Evolutionary conservation across 2,888 invertebrate species (phyloP), one percentile per base, ranked within the genome.

Genomic region (Galerucella calmariensis): DNA sequence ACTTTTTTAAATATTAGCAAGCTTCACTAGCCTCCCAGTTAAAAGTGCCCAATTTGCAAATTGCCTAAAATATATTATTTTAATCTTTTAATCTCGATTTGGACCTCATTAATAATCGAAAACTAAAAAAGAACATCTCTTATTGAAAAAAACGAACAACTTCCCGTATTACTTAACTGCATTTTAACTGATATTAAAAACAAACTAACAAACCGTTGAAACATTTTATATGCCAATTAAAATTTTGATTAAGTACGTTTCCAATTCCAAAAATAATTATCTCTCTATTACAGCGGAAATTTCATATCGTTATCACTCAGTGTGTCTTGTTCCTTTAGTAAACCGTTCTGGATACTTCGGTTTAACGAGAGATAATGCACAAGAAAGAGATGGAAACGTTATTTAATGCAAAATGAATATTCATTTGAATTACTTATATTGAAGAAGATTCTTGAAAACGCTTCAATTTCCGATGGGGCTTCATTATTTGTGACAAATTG

Each of bases 231-330:
- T n/a, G n/a, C 53, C 53, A 53, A 53, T 53, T 53, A 53, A 53
- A 53, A 16, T 53, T 14, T n/a, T n/a, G 53, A 53, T 53, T n/a
- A 16, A 53, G 53, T 53, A n/a, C 53, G 16, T 53, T 53, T 53
- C n/a, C 53, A 53, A 53, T 14, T 53, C 14, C 53, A 53, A 53
- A 53, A 53, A 53, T 53, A 53, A 53, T 53, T 53, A 48, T 48
- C 8, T n/a, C 53, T 14, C n/a, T 14, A 53, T 53, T n/a, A n/a
- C 8, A 53, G 53, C 53, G n/a, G 53, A 53, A 14, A 53, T 53
- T 53, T 53, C 53, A 53, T 53, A n/a, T 53, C 53, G n/a, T 53
- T 51, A 51, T 53, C 48, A 48, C 48, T 48, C 48, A 48, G 48
- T 11, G 48, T 48, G 48, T 48, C 53, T 53, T 53, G 53, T 53